A percentile compares a stretch with the other conserved stretches of the same genome.
phyloP scores from a whole-genome alignment of 2,888 invertebrate species.

The Tetranychus truncatus region DNA sequence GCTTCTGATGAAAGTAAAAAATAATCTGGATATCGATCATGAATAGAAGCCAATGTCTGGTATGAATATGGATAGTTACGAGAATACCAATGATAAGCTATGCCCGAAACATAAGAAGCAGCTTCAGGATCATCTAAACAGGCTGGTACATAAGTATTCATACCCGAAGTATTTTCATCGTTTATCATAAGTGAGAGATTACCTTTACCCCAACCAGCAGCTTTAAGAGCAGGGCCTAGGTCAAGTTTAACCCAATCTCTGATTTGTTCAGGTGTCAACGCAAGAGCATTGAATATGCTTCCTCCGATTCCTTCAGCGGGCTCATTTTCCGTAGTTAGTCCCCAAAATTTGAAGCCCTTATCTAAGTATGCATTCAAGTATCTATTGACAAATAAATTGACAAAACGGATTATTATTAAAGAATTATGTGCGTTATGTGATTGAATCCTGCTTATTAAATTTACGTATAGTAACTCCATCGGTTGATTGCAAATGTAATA shows the following conservation, averaged over 20 bases:
- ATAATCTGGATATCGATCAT: slow-evolving; percentile 41
- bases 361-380: slow-evolving; percentile 57
- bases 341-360: slow-evolving; percentile 49
- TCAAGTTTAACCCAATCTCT: slow-evolving; percentile 49
- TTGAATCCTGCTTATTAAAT: too few relatives aligned
- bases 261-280: slow-evolving; percentile 32
- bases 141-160: background rate
- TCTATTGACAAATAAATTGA: slow-evolving; percentile 34
- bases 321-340: slow-evolving; percentile 69
- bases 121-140: slow-evolving; percentile 28
- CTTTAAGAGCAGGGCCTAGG: slow-evolving; percentile 53
- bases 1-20: slow-evolving; percentile 64
- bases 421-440: too few relatives aligned
- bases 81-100: slow-evolving; percentile 63
- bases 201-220: slow-evolving; percentile 37
- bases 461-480: too few relatives aligned
- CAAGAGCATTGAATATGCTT: slow-evolving; percentile 36
- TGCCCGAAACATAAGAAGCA: slow-evolving; percentile 43
- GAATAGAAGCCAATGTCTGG: background rate
- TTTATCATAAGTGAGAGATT: slow-evolving; percentile 49
- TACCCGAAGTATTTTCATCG: slow-evolving; percentile 41
- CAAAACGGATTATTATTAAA: too few relatives aligned
- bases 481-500: too few relatives aligned
- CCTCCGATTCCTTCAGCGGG: slow-evolving; percentile 40
- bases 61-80: slow-evolving; percentile 29